Conservation (phyloP, 2,113 vertebrate genomes). For the Siphamia tubifer region DNA sequence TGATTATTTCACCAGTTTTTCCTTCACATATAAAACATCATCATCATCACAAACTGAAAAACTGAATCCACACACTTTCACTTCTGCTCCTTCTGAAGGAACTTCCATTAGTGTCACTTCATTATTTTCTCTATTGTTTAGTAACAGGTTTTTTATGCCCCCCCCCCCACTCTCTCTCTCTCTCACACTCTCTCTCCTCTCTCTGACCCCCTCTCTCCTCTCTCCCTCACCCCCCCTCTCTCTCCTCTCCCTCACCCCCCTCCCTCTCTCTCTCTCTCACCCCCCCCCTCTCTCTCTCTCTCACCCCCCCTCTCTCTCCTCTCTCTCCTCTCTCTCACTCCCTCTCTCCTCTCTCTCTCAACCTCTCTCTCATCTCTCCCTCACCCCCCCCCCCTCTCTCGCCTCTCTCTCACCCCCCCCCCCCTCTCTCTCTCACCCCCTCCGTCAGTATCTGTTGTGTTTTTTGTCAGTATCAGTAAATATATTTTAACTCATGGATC, state of each 20-base stretch:
- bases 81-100: slow-evolving; percentile 31
- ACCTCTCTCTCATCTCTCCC: too few relatives aligned
- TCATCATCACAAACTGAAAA: slow-evolving; percentile 18
- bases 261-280: too few relatives aligned
- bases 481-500: too few relatives aligned
- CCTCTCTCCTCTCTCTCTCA: too few relatives aligned
- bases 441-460: not conserved
- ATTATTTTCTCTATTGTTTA: slow-evolving; percentile 15
- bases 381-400: too few relatives aligned
- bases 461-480: slow-evolving; percentile 14
- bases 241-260: too few relatives aligned
- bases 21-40: not conserved
- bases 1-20: not conserved
- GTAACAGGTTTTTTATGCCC: not conserved
- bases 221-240: too few relatives aligned
- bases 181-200: too few relatives aligned
- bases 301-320: too few relatives aligned
- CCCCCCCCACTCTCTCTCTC: not conserved
- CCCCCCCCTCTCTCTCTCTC: not conserved
- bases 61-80: slow-evolving; percentile 23
- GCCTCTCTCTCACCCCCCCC: too few relatives aligned
- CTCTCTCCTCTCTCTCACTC: not conserved
- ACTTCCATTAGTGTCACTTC: slow-evolving; percentile 60
- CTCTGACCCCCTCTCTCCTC: too few relatives aligned
- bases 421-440: too few relatives aligned